phyloP scores from a whole-genome alignment of 2,888 invertebrate genomes.

The Poecilus cupreus region DNA sequence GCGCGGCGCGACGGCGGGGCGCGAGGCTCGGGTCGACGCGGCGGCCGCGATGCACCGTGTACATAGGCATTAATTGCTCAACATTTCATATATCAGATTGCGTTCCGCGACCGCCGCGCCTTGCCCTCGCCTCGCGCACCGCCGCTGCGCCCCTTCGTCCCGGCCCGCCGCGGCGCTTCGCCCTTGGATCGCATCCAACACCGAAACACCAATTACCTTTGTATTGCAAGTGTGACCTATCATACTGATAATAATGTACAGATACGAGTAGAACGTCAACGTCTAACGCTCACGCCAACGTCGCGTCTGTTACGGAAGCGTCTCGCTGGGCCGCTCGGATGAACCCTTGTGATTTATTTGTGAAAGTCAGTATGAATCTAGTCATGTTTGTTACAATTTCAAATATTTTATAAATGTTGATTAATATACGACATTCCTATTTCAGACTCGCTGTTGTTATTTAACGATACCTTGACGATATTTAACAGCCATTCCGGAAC shows the following conservation, averaged over 20 bases:
- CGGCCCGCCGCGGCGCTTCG: slow-evolving; percentile 53
- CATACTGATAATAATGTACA: slow-evolving; percentile 58
- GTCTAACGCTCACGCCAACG: slow-evolving; percentile 18
- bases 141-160: slow-evolving; percentile 60
- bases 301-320: slow-evolving; percentile 51
- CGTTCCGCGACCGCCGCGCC: slow-evolving; percentile 56
- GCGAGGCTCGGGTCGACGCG: neutral
- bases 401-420: slow-evolving; percentile 77
- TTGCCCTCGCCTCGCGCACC: slow-evolving; percentile 37
- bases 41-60: slow-evolving; percentile 38
- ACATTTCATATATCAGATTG: slow-evolving; percentile 57
- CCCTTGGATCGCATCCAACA: slow-evolving; percentile 55
- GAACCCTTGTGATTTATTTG: slow-evolving; percentile 72
- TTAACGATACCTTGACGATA: slow-evolving; percentile 48
- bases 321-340: slow-evolving; percentile 55
- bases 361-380: slow-evolving; percentile 75
- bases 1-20: neutral
- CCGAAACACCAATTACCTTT: slow-evolving; percentile 59
- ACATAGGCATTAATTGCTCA: slow-evolving; percentile 59
- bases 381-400: slow-evolving; percentile 76
- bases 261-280: slow-evolving; percentile 46
- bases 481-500: slow-evolving; percentile 27
- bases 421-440: slow-evolving; percentile 76
- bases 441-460: slow-evolving; percentile 66
- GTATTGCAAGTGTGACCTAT: slow-evolving; percentile 56